Base-by-base conservation (phyloP, 2,888 invertebrate species). In the Spatulosminthurus flaviceps region DNA sequence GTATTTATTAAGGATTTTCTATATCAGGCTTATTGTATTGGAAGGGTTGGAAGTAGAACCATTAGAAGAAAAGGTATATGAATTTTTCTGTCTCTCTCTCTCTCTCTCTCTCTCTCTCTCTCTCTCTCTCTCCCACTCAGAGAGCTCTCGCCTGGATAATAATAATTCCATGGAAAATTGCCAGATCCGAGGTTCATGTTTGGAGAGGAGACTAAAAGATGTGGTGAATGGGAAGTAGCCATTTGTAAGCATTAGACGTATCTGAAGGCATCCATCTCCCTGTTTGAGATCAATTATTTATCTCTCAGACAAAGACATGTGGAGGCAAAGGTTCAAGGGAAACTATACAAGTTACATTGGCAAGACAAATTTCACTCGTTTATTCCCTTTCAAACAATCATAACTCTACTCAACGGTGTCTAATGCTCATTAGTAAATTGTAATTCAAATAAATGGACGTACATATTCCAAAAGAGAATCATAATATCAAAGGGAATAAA, bases 201-300 rank as follows among this genome's bases (percentile, higher is more conserved):
- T 41, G 71, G 77, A 64, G 26, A 26, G 24, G 51, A n/a, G n/a
- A n/a, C n/a, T n/a, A n/a, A n/a, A 41, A 21, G 74, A 26, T 43
- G 28, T 24, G n/a, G n/a, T 77, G 60, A 70, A 77, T 69, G 61
- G 61, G 22, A n/a, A 71, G 42, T 64, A 43, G 80, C 81, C 82
- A 83, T 84, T 84, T 84, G 83, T 83, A 83, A 81, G 82, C 82
- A 84, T 84, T 84, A 84, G 83, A 76, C 76, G 79, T 80, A 83
- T 75, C 76, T 73, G 74, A 77, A n/a, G 80, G 79, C 82, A 84
- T 84, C 81, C 78, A 82, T 84, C 84, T 83, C 84, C 76, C 84
- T 66, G 73, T 82, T 79, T 81, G 84, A 81, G 81, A 81, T 77
- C 81, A 81, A 82, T 83, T 78, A 80, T 64, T 73, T 75, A 75